A percentile compares a stretch with the other conserved stretches of the same genome.
Evolutionary conservation across 30 jellyfish, hydroid and myxozoan species (phyloP).

Genomic region (Cassiopea andromeda): DNA sequence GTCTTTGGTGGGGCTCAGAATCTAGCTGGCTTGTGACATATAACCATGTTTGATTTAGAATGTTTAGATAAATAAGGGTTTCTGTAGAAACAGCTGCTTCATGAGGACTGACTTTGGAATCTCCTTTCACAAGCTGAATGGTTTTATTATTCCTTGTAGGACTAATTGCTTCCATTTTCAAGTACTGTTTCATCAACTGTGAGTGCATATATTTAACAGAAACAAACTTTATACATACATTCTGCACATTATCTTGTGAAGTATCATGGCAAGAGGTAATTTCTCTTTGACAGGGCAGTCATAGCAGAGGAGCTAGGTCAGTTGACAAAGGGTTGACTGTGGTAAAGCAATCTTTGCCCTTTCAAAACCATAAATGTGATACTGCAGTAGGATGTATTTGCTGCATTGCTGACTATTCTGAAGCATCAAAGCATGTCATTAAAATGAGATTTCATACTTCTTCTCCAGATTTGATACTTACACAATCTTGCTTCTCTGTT

Average conservation of each 20-base stretch:
- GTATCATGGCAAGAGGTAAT: neutral
- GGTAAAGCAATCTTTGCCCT: no score
- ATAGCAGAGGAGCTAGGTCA: no score
- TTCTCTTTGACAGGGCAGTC: no score
- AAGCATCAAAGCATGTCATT: no score
- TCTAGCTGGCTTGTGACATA: neutral
- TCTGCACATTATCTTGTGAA: neutral
- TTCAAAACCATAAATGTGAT: no score
- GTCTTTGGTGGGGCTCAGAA: neutral
- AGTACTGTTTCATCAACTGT: neutral
- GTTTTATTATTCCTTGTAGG: neutral
- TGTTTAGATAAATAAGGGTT: slow-evolving; percentile 21
- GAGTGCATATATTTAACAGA: neutral
- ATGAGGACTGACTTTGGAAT: neutral
- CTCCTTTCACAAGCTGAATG: neutral
- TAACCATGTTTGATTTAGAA: slow-evolving; percentile 40
- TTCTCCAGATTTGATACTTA: no score
- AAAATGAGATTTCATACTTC: no score
- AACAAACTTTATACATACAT: neutral
- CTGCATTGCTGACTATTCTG: no score
- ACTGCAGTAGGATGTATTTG: no score
- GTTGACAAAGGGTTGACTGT: no score
- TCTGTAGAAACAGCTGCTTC: slow-evolving; percentile 35
- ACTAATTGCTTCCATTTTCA: neutral
- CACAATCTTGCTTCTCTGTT: no score